A percentile compares a stretch with the other conserved stretches of the same genome.
These are phyloP conservation scores for Antedon bifida DNA, from an alignment of 35 echinoderm and acorn worm genomes.

Conservation along the genomic window DNA sequence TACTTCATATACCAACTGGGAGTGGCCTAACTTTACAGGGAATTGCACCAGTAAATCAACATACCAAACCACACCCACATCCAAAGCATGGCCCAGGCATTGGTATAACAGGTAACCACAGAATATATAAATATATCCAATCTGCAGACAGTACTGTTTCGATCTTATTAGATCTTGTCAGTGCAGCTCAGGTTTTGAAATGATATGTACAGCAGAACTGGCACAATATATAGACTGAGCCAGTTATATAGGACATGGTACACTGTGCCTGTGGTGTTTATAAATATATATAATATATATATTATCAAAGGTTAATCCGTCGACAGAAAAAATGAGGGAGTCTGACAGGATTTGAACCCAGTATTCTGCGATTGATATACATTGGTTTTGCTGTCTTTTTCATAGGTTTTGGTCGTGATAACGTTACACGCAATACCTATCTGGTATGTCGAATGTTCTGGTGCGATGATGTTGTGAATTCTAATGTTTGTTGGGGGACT, in stretches of 20 bases:
- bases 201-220: too few relatives aligned
- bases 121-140: neutral
- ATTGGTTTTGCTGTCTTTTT: neutral
- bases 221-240: too few relatives aligned
- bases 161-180: too few relatives aligned
- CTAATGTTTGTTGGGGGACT: slow-evolving; percentile 84
- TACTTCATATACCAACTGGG: slow-evolving; percentile 69
- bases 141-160: neutral
- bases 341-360: too few relatives aligned
- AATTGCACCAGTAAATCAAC: slow-evolving; percentile 13
- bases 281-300: too few relatives aligned
- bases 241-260: too few relatives aligned
- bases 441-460: slow-evolving; percentile 92
- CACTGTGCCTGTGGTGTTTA: too few relatives aligned
- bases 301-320: too few relatives aligned
- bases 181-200: too few relatives aligned
- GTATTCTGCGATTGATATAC: too few relatives aligned
- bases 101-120: slow-evolving; percentile 2
- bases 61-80: slow-evolving; percentile 1
- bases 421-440: slow-evolving; percentile 52
- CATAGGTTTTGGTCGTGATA: slow-evolving; percentile 34
- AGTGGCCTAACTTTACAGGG: slow-evolving; percentile 44
- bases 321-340: too few relatives aligned
- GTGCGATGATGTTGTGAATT: slow-evolving; percentile 76
- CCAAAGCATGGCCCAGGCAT: slow-evolving; percentile 1